Evolutionary conservation across 2,888 invertebrate species (phyloP).

Genomic region (Drosophila multiciliata): DNA sequence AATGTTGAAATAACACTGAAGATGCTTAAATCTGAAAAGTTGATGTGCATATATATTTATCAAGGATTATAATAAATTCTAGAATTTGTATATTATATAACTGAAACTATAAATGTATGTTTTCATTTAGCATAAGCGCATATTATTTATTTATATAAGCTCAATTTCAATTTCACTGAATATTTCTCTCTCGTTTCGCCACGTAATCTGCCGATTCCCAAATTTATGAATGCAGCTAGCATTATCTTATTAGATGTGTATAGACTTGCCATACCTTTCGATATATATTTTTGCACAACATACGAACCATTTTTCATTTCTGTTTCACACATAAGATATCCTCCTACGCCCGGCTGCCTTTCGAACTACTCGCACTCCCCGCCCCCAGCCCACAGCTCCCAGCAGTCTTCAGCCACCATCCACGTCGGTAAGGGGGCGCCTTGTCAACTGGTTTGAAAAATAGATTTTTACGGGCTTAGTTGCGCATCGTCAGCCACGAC

Average conservation of each 20-base stretch:
- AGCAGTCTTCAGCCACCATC: neutral
- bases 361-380: constrained; percentile 35
- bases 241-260: constrained; percentile 40
- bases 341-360: constrained; percentile 42
- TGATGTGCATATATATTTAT: neutral
- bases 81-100: neutral
- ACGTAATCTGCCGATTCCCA: neutral
- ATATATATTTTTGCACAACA: constrained; percentile 21
- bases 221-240: constrained; percentile 31
- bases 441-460: constrained; percentile 81
- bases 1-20: neutral
- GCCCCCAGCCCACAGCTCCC: neutral
- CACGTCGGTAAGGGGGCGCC: constrained; percentile 47
- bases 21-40: neutral
- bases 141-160: neutral
- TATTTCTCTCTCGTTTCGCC: neutral
- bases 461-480: constrained; percentile 78
- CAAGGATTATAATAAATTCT: neutral
- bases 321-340: constrained; percentile 54
- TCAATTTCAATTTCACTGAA: neutral
- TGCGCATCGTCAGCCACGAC: constrained; percentile 78
- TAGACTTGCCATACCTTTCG: constrained; percentile 45
- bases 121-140: neutral
- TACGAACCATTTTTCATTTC: constrained; percentile 57
- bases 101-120: neutral